phyloP scores from a whole-genome alignment of 92 coral and sea anemone species.

The Anthopleura xanthogrammica region DNA sequence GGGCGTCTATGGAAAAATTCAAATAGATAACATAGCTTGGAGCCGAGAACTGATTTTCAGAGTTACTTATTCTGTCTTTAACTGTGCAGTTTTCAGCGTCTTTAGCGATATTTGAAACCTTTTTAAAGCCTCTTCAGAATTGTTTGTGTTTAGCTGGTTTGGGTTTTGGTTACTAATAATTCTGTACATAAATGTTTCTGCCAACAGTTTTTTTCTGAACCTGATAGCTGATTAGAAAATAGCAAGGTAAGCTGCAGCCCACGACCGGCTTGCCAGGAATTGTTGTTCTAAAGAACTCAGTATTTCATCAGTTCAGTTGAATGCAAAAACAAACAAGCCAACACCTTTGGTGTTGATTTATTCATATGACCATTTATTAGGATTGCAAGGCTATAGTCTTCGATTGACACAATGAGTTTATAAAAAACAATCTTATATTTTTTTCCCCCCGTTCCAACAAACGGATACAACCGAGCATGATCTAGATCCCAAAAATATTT shows the following conservation, averaged over 20 bases:
- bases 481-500: constrained; percentile 11
- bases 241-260: not conserved
- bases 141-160: not conserved
- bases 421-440: not conserved
- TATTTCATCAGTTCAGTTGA: not conserved
- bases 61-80: constrained; percentile 5
- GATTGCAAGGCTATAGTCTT: not conserved
- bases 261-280: constrained; percentile 10
- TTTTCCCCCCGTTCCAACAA: not conserved
- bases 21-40: constrained; percentile 19
- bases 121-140: not conserved
- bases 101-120: not conserved
- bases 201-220: not conserved
- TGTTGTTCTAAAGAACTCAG: not conserved
- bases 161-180: not conserved
- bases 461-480: not conserved
- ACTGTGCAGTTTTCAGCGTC: not conserved
- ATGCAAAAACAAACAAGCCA: not conserved
- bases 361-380: not conserved
- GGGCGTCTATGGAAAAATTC: constrained; percentile 11
- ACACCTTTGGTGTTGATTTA: not conserved
- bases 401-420: not conserved
- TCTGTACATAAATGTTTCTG: not conserved
- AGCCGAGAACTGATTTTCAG: not conserved
- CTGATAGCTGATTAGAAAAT: not conserved